These are phyloP conservation scores for Thymelicus lineola DNA, from an alignment of 2,888 invertebrate species.

Conservation along the genomic window DNA sequence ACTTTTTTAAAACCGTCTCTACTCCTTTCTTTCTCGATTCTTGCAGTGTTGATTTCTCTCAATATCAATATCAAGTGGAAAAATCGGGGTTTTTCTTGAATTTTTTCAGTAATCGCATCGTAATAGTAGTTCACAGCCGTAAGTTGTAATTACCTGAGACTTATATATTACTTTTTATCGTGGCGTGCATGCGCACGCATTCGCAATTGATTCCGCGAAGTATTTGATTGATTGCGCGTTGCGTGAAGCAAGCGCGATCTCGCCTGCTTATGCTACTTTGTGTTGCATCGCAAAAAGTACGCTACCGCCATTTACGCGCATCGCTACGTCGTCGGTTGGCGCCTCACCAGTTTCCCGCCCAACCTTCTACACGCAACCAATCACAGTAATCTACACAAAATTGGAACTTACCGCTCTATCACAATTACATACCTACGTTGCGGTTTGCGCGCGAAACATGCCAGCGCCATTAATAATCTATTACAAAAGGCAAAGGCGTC, in stretches of 20 bases:
- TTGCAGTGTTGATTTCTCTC: too few relatives aligned
- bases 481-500: conserved; percentile 28
- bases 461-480: conserved; percentile 46
- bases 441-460: conserved; percentile 54
- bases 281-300: conserved; percentile 56
- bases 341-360: conserved; percentile 55
- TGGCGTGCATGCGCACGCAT: conserved; percentile 50
- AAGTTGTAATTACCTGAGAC: conserved; percentile 57
- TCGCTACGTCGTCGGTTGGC: conserved; percentile 51
- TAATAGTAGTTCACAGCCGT: conserved; percentile 19
- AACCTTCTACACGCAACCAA: conserved; percentile 58
- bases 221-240: conserved; percentile 50
- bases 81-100: not conserved
- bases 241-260: conserved; percentile 56
- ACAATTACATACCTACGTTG: conserved; percentile 59
- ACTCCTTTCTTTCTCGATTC: too few relatives aligned
- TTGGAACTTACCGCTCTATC: conserved; percentile 67
- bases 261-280: conserved; percentile 52
- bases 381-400: conserved; percentile 71
- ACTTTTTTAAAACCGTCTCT: too few relatives aligned
- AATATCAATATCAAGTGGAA: too few relatives aligned
- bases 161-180: conserved; percentile 57
- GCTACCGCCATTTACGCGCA: conserved; percentile 50
- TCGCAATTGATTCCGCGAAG: conserved; percentile 36
- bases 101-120: not conserved